Evolutionary conservation across 2,888 invertebrate species (phyloP), one percentile per base, ranked within the genome.

Genomic region (Gisinianus flammeolus): DNA sequence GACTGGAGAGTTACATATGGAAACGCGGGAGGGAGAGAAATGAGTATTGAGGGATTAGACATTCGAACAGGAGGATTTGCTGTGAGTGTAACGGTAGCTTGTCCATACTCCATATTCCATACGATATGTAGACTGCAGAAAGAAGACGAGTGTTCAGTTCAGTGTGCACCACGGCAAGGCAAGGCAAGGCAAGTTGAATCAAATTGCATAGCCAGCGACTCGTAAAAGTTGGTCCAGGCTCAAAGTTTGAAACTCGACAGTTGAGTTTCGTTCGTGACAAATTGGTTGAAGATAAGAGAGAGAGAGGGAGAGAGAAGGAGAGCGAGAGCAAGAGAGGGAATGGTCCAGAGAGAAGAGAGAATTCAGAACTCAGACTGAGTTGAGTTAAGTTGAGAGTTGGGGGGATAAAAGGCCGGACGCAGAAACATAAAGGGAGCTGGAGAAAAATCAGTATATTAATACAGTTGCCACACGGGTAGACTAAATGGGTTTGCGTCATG

Each of bases 241-340:
- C 30, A 73, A 78, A 76, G 62, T 80, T 80, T 78, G 80, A 79
- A 79, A 79, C 78, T 80, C 79, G 80, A 80, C 80, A 80, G 78
- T 80, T 78, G 78, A 78, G 78, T 80, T 80, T 78, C 67, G 79
- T 80, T 80, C 80, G 80, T 80, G 80, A 80, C 80, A 80, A 80
- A 80, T 80, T 80, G 80, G 80, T 76, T 74, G 64, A 67, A 79
- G 80, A 80, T 78, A 80, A 78, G 71, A 69, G 66, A 35, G 70
- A 35, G 52, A 67, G 73, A 73, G 72, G 35, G 56, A 22, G 31
- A 56, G 71, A 72, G 71, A 72, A 56, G 44, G 33, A 77, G 67
- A 12, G 16, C 22, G 16, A 75, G 67, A 56, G 5, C 24, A 58
- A 58, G n/a, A n/a, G 44, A 44, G 33, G 58, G 28, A 10, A 30